Base-by-base conservation (phyloP, 2,113 vertebrate genomes). In the Mormyrus lacerda region DNA sequence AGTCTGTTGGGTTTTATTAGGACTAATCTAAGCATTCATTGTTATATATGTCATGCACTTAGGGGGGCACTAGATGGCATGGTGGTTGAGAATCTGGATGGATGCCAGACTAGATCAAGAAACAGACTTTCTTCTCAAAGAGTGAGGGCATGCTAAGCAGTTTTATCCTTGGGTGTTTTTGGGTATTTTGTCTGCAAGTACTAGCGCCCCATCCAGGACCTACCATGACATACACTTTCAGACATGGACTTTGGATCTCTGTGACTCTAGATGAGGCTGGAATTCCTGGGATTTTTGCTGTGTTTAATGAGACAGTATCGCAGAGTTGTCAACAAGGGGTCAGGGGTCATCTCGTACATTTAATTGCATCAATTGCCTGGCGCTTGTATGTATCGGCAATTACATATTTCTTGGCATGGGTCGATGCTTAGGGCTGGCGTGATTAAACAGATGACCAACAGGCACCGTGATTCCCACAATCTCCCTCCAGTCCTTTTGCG, bases 381-480 rank as follows among this genome's bases (percentile, higher is more conserved):
- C 1, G 5, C 31, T 42, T 90, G 48, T 50, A 87, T 24, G 0
- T 90, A 82, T 87, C 86, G 85, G 51, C 65, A 35, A 86, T 50
- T 89, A n/a, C 87, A 55, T 44, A 58, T 90, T 83, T 87, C 83
- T 27, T 27, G 47, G 61, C 65, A 53, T 84, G 10, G 76, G 42
- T 85, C 83, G 47, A 85, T 85, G 1, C n/a, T 86, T 39, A 42
- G 87, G 79, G 85, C 27, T 79, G 45, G 51, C 44, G n/a, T 58
- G 44, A 89, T 92, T 90, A 90, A 90, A 69, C 47, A 47, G 50
- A 90, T 91, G 83, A 85, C 9, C 47, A 85, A 85, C 45, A 85
- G n/a, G 24, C 47, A 48, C 10, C 24, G 45, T 48, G 21, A 47
- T 85, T 50, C 44, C 83, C 42, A 15, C 42, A 79, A 79, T 79